These are phyloP conservation scores for Manis crassicaudata DNA, from an alignment of 2,797 vertebrate species.

Conservation along the genomic window DNA sequence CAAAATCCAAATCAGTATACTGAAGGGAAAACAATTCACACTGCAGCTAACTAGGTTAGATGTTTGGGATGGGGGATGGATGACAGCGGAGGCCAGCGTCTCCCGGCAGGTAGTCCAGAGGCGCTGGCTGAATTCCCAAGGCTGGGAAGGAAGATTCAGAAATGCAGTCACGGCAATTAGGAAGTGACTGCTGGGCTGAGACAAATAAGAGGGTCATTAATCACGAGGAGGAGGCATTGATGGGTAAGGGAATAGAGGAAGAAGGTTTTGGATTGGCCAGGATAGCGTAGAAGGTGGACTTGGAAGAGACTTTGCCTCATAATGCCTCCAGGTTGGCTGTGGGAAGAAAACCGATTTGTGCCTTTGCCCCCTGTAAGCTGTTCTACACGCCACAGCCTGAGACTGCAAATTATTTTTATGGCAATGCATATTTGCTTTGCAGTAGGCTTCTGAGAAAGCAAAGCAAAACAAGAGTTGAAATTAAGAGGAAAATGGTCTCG, in stretches of 20 bases:
- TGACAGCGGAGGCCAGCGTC: neutral
- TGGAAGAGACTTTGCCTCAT: neutral
- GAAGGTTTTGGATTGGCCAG: neutral
- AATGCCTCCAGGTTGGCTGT: neutral
- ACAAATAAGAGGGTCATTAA: neutral
- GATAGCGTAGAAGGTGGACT: neutral
- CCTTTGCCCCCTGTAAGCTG: neutral
- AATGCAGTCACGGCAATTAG: conserved; percentile 50
- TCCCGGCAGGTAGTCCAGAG: neutral
- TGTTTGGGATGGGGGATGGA: rapidly evolving
- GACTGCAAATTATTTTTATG: neutral
- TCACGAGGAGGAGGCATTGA: neutral
- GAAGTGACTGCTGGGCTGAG: conserved; percentile 2
- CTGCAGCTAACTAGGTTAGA: neutral
- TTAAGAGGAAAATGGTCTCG: neutral
- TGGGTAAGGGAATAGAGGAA: neutral
- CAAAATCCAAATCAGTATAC: neutral
- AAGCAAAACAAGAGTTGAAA: conserved; percentile 2
- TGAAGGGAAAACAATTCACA: neutral
- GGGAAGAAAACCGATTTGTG: neutral
- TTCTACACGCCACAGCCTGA: neutral
- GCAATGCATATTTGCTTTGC: neutral
- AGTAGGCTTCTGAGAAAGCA: neutral
- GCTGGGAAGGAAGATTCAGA: neutral
- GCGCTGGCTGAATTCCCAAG: neutral